These are phyloP conservation scores for Clarias pachynema DNA, from an alignment of 2,797 vertebrate genomes.

Conservation along the genomic window DNA sequence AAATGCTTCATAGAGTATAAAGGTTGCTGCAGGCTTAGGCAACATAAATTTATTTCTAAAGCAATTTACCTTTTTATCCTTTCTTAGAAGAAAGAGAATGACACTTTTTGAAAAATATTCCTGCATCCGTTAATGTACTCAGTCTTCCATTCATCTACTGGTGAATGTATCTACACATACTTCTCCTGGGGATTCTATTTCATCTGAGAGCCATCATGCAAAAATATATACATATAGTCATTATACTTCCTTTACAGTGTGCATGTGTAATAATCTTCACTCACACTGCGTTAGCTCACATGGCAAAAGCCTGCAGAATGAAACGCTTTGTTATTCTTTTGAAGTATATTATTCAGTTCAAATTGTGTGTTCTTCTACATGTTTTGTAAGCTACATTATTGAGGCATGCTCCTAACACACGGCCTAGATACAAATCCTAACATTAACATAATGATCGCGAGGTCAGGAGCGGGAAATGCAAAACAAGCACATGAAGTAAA, in stretches of 20 bases:
- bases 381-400: conserved; percentile 39
- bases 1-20: background rate
- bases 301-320: background rate
- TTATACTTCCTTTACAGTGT: conserved; percentile 65
- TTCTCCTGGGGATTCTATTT: conserved; percentile 46
- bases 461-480: conserved; percentile 67
- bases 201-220: conserved; percentile 57
- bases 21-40: background rate
- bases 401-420: conserved; percentile 55
- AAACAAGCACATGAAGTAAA: conserved; percentile 53
- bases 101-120: background rate
- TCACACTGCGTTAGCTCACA: conserved; percentile 34
- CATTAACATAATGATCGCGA: conserved; percentile 70
- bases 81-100: background rate
- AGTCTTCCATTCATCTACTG: conserved; percentile 24
- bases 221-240: conserved; percentile 55
- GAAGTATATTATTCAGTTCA: conserved; percentile 63
- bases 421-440: conserved; percentile 63
- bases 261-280: conserved; percentile 39
- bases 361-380: conserved; percentile 63
- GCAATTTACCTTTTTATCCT: background rate
- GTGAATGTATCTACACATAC: conserved; percentile 45
- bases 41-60: background rate
- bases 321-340: conserved; percentile 43
- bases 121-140: conserved; percentile 32